phyloP scores from a whole-genome alignment of 2,888 invertebrate genomes.

The Phlogophora meticulosa region DNA sequence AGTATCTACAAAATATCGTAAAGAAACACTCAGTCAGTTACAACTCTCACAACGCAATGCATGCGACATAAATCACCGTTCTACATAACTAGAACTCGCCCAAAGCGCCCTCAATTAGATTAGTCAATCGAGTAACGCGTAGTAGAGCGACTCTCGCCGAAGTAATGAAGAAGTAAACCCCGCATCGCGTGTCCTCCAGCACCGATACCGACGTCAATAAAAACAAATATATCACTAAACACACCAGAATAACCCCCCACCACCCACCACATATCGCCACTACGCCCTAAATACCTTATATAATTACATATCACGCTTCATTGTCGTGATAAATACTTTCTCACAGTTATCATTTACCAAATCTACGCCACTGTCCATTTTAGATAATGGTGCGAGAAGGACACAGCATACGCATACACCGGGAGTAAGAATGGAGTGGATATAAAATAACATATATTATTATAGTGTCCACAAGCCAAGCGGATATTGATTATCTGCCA shows the following conservation, averaged over 20 bases:
- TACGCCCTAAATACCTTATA: slow-evolving; percentile 87
- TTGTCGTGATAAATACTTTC: slow-evolving; percentile 91
- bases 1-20: not conserved
- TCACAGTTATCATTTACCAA: slow-evolving; percentile 91
- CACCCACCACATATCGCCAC: slow-evolving; percentile 78
- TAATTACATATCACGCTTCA: slow-evolving; percentile 91
- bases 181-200: slow-evolving; percentile 82
- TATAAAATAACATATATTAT: slow-evolving; percentile 90
- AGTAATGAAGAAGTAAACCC: slow-evolving; percentile 77
- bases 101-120: slow-evolving; percentile 74
- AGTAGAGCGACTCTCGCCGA: slow-evolving; percentile 66
- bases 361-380: slow-evolving; percentile 91
- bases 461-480: slow-evolving; percentile 92
- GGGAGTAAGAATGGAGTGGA: slow-evolving; percentile 77
- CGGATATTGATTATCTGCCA: slow-evolving; percentile 92
- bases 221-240: slow-evolving; percentile 86
- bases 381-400: slow-evolving; percentile 88
- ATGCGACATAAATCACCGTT: slow-evolving; percentile 59
- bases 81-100: slow-evolving; percentile 65
- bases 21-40: not conserved
- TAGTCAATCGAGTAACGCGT: slow-evolving; percentile 79
- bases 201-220: slow-evolving; percentile 80
- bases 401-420: slow-evolving; percentile 68
- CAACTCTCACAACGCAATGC: slow-evolving; percentile 7
- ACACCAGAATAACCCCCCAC: slow-evolving; percentile 66